Evolutionary conservation across 2,888 invertebrate species (phyloP).

Genomic region (Lathronympha strigana): DNA sequence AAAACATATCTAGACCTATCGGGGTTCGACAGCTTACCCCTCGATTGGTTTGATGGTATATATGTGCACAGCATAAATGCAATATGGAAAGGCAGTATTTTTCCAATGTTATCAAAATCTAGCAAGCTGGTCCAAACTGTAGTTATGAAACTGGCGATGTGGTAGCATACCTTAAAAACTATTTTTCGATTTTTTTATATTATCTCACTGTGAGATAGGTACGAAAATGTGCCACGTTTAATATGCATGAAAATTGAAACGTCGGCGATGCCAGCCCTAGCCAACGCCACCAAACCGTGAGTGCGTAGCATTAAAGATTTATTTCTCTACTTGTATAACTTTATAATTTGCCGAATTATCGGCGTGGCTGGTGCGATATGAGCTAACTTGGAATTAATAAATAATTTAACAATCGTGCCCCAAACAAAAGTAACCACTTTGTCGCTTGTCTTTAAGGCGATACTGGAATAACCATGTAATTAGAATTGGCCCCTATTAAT

Average conservation of each 20-base stretch:
- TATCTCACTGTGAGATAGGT: too few relatives aligned
- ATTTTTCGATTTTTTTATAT: too few relatives aligned
- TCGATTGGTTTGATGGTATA: too few relatives aligned
- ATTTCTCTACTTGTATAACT: conserved; percentile 79
- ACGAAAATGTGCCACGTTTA: too few relatives aligned
- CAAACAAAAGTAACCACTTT: neutral
- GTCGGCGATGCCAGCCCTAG: conserved; percentile 57
- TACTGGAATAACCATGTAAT: neutral
- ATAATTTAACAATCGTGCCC: conserved; percentile 29
- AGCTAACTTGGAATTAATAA: conserved; percentile 30
- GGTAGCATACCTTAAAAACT: too few relatives aligned
- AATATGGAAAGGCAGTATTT: too few relatives aligned
- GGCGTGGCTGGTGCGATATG: conserved; percentile 34
- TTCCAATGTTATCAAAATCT: too few relatives aligned
- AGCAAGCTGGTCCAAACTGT: too few relatives aligned
- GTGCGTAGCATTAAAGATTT: conserved; percentile 68
- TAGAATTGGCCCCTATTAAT: neutral
- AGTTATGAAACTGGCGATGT: too few relatives aligned
- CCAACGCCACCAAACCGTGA: conserved; percentile 55
- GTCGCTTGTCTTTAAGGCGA: neutral
- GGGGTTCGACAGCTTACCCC: too few relatives aligned
- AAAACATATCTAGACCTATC: too few relatives aligned
- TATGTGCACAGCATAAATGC: too few relatives aligned
- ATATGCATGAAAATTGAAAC: neutral
- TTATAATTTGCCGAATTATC: conserved; percentile 73